Evolutionary conservation across 2,888 invertebrate species (phyloP), one percentile per base, ranked within the genome.

Genomic region (Lepidochrysops patricia): DNA sequence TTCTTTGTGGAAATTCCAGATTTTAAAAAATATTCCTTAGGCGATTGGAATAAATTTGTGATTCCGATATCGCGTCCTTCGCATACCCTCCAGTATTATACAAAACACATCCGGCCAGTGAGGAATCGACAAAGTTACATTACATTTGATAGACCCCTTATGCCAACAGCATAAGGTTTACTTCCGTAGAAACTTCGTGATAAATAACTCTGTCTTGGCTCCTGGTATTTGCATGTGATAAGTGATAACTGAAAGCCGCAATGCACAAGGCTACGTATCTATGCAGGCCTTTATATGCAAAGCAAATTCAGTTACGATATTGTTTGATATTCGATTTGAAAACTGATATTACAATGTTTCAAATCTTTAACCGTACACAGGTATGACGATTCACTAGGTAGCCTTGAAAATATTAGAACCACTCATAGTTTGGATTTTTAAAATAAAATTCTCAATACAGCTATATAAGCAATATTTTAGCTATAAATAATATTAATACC

Each of bases 61-160:
- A 72, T 80, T 76, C 78, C 63, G 78, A 83, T 84, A 83, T 73
- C 72, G 65, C 74, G 85, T 82, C 86, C 86, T 87, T 85, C 82
- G 70, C 63, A 60, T 80, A 78, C 79, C 84, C 84, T 83, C 78
- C 72, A 67, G 69, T 64, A 67, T 66, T 66, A 70, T 70, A 74
- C 73, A 74, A 79, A 75, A 67, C 73, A 82, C 80, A 82, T 82
- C 83, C 83, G 82, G 80, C 74, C 43, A 43, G 4, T 37, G 15
- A 15, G 37, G 7, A 13, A 43, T 9, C 9, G 6, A 43, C 35
- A 13, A 4, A 1, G 35, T 13, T 35, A 35, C 13, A n/a, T 5
- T 35, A 35, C 13, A 2, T 35, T 13, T 13, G n/a, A n/a, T n/a
- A n/a, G n/a, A n/a, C n/a, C n/a, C n/a, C n/a, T n/a, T n/a, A n/a